A percentile compares a stretch with the other conserved stretches of the same genome.
Conservation (phyloP, 2,888 invertebrate genomes). For the Autographa pulchrina region DNA sequence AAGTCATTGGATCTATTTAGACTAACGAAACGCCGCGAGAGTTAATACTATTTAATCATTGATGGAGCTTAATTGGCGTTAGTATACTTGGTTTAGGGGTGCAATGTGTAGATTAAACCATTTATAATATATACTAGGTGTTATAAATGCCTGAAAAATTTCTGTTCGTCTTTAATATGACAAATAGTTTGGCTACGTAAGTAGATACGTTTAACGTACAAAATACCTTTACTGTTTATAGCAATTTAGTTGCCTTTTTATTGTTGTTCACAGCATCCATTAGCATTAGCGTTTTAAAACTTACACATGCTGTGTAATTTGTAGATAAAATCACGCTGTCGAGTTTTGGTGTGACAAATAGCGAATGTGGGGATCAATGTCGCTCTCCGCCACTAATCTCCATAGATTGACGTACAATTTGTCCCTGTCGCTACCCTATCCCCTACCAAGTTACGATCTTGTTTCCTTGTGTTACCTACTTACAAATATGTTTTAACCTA, state of each 20-base stretch:
- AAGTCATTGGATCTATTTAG: not conserved
- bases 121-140: too few relatives aligned
- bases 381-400: slow-evolving; percentile 35
- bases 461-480: slow-evolving; percentile 43
- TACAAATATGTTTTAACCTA: slow-evolving; percentile 44
- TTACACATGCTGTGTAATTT: not conserved
- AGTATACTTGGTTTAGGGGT: too few relatives aligned
- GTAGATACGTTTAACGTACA: too few relatives aligned
- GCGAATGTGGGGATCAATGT: slow-evolving; percentile 19
- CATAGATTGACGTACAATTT: slow-evolving; percentile 55
- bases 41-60: too few relatives aligned
- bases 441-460: slow-evolving; percentile 35
- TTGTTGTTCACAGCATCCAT: not conserved
- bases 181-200: too few relatives aligned
- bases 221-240: too few relatives aligned
- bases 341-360: slow-evolving; percentile 19
- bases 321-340: slow-evolving; percentile 13
- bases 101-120: too few relatives aligned
- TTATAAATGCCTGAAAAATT: too few relatives aligned
- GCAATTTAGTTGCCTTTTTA: too few relatives aligned
- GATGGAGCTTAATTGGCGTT: too few relatives aligned
- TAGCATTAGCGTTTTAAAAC: not conserved
- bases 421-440: slow-evolving; percentile 42
- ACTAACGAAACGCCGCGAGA: not conserved
- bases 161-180: too few relatives aligned